Evolutionary conservation across 2,888 invertebrate species (phyloP).

Genomic region (Seira ritae): DNA sequence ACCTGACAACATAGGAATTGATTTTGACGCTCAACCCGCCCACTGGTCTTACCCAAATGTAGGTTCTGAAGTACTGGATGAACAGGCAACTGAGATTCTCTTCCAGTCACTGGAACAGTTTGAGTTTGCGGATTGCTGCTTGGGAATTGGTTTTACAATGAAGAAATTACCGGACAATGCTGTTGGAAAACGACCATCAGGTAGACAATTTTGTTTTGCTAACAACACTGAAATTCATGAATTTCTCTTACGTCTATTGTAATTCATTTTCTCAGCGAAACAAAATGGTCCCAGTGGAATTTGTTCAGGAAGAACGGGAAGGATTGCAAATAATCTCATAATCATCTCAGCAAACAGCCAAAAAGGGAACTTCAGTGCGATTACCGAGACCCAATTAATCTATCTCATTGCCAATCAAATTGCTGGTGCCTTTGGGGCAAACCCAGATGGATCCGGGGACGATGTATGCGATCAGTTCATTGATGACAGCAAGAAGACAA

Average conservation of each 20-base stretch:
- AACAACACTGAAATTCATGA: too few species aligned
- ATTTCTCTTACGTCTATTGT: too few species aligned
- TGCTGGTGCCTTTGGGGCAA: slow-evolving; percentile 67
- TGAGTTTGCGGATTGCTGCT: slow-evolving; percentile 71
- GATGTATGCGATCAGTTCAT: slow-evolving; percentile 69
- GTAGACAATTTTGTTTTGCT: too few species aligned
- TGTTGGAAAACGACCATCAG: slow-evolving; percentile 48
- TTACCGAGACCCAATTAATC: slow-evolving; percentile 60
- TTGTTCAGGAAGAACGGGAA: slow-evolving; percentile 58
- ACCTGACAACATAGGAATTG: slow-evolving; percentile 70
- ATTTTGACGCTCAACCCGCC: slow-evolving; percentile 58
- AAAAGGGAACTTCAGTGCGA: slow-evolving; percentile 43
- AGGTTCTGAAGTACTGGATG: slow-evolving; percentile 44
- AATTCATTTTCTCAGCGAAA: background rate
- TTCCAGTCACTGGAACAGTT: slow-evolving; percentile 56
- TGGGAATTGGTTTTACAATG: slow-evolving; percentile 72
- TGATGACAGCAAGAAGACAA: slow-evolving; percentile 31
- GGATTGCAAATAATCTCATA: slow-evolving; percentile 65
- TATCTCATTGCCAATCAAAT: slow-evolving; percentile 68
- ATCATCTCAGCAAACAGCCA: slow-evolving; percentile 69
- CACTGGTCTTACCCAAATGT: slow-evolving; percentile 52
- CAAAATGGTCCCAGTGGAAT: slow-evolving; percentile 51
- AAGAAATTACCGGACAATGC: slow-evolving; percentile 62
- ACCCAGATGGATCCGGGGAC: slow-evolving; percentile 53
- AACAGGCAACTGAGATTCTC: slow-evolving; percentile 63